Base-by-base conservation (phyloP, 2,888 invertebrate species). In the Sepioteuthis lessoniana region DNA sequence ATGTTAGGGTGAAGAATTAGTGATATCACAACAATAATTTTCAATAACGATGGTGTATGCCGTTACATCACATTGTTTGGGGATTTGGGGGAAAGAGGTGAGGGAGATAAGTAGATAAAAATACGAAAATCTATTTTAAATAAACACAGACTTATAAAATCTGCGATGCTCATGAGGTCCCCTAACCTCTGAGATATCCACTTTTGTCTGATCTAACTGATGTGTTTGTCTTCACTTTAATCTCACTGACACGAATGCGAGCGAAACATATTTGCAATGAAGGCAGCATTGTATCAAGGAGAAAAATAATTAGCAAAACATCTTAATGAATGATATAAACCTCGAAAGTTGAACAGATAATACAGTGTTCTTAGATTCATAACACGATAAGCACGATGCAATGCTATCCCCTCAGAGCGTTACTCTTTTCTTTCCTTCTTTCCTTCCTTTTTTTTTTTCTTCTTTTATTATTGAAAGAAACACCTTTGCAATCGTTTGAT, bases 271-370 rank as follows among this genome's bases (percentile, higher is more conserved):
- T 76, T 76, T n/a, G 76, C 16, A 76, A 35, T n/a, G 76, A 76
- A 10, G 10, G 76, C 16, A 10, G 76, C 35, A 35, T 76, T n/a
- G 76, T n/a, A 76, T 76, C 13, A 76, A 76, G n/a, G 76, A n/a
- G 76, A 76, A 76, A 76, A 76, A 76, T 76, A 76, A 76, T 76
- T 76, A 76, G 76, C 76, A 76, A 76, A 76, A 76, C 76, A 76
- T 76, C 76, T 76, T 76, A 76, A 76, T 76, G n/a, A 76, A 76
- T 35, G 76, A 76, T 76, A 76, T 76, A 76, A 76, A 76, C 76
- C 76, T 76, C n/a, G 76, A 76, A 76, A n/a, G 76, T 76, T 76
- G n/a, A 76, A 35, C n/a, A 76, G 76, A 76, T 76, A 76, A 76
- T 76, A 76, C 35, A 4, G n/a, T 35, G 76, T 76, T 76, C 76